These are phyloP conservation scores for Drosophila sproati DNA, from an alignment of 1,140 invertebrate species.

Conservation along the genomic window DNA sequence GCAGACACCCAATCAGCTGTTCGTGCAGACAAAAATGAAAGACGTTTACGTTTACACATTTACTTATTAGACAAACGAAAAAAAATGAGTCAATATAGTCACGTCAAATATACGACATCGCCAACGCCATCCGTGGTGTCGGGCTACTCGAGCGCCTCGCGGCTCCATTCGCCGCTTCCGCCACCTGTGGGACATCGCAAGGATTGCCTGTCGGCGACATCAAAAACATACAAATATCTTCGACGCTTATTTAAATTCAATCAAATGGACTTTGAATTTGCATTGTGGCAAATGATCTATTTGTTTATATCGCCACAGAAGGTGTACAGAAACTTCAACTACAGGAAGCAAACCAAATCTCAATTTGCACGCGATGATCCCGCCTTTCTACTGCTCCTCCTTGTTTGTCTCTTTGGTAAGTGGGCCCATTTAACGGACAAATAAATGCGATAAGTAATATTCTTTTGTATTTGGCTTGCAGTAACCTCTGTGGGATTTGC, in stretches of 20 bases:
- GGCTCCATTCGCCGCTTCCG: slow-evolving; percentile 86
- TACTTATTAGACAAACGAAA: slow-evolving; percentile 40
- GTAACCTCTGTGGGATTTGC: slow-evolving; percentile 96
- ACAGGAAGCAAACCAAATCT: slow-evolving; percentile 99
- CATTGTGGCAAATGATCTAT: slow-evolving; percentile 99
- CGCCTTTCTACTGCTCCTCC: slow-evolving; percentile 97
- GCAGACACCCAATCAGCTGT: slow-evolving; percentile 34
- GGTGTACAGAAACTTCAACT: slow-evolving; percentile 99
- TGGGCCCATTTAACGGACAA: slow-evolving; percentile 45
- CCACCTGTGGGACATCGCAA: slow-evolving; percentile 87
- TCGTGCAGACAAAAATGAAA: slow-evolving; percentile 44
- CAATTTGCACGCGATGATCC: slow-evolving; percentile 99
- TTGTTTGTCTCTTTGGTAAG: slow-evolving; percentile 94
- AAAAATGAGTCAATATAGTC: slow-evolving; percentile 78
- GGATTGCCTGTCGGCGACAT: slow-evolving; percentile 92
- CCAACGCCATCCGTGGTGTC: slow-evolving; percentile 85
- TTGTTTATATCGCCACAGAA: slow-evolving; percentile 98
- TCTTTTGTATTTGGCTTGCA: slow-evolving; percentile 84
- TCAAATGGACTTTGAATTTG: slow-evolving; percentile 99
- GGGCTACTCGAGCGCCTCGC: slow-evolving; percentile 84
- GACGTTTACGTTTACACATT: slow-evolving; percentile 59
- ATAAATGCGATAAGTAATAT: not conserved
- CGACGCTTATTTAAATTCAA: slow-evolving; percentile 95
- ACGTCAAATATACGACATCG: slow-evolving; percentile 89
- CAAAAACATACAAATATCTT: slow-evolving; percentile 97